Base-by-base conservation (phyloP, 2,113 vertebrate genomes). In the Isichthys henryi region DNA sequence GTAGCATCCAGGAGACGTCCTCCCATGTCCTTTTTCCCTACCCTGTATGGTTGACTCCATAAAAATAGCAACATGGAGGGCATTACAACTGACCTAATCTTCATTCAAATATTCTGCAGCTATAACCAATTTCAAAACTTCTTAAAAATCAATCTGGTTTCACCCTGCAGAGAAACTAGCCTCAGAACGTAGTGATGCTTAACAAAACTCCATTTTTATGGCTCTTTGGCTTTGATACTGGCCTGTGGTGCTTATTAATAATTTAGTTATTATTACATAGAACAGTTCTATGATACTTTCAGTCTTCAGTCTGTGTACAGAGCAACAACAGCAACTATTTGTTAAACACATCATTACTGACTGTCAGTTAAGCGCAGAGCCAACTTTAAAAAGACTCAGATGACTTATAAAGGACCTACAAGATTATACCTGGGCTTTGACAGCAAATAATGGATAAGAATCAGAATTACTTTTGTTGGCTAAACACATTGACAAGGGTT, bases 121-220 rank as follows among this genome's bases (percentile, higher is more conserved):
- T 84, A 84, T 45, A 46, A 84, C 82, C 45, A 84, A 84, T 84
- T 84, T 84, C 39, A 45, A 84, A n/a, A 46, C 43, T 84, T 84
- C 39, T 23, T 46, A 10, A 84, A 48, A 84, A 46, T 46, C 39
- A 84, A 43, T 46, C 39, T 27, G 23, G 43, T 3, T 84, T 84
- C 82, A 84, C 19, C 82, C 82, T 46, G 39, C 19, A 46, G 43
- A 11, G 45, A 48, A 84, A 46, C 82, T 84, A 9, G 45, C 82
- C 19, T 48, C 43, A 84, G 45, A 84, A 46, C 5, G 19, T 48
- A 48, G 43, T 10, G 45, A 21, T 84, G 45, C 80, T 48, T 43
- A 46, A 83, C 80, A 84, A 46, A n/a, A 48, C 43, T 49, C 82
- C 35, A 80, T 84, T 46, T 45, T 46, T 19, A 84, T 48, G 39